Evolutionary conservation across 2,797 vertebrate species (phyloP), one percentile per base, ranked within the genome.

Genomic region (Epinephelus malabaricus): DNA sequence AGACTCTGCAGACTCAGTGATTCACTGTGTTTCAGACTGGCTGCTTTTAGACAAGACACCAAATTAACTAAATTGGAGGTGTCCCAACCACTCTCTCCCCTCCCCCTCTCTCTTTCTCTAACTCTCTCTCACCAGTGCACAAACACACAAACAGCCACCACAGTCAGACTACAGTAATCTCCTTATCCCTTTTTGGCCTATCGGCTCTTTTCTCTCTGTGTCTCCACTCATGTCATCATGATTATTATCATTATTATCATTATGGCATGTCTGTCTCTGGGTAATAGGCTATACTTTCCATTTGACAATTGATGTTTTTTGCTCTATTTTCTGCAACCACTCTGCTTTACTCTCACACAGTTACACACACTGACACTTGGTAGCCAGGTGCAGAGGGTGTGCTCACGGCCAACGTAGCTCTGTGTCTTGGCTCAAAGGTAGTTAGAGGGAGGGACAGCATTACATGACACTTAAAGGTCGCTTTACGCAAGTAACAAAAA

Each of bases 1-100:
- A 91, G 63, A 30, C 77, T 12, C 4, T 69, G 75, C 81, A 85
- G 61, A 77, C 76, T 85, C 58, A 18, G 76, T 91, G 87, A 91
- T 82, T 89, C 87, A 92, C 78, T 6, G 50, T 6, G 40, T 83
- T 90, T 86, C 78, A 92, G 88, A 87, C 78, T 21, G 68, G 55
- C 84, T 86, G 77, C 80, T 91, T 93, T 91, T 88, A 86, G 82
- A 88, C 79, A 88, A 90, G 82, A 92, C 85, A 74, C 82, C 82
- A 87, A 92, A 89, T 91, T 86, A 92, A 84, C 55, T 85, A n/a
- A 87, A 90, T 86, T 86, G 83, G 55, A 82, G n/a, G 86, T 27
- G 70, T 76, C 68, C 70, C 27, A 62, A 69, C 79, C 76, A 69
- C 79, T 64, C 80, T 71, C 74, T 70, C 50, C 25, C 14, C 2